Evolutionary conservation across 2,888 invertebrate genomes (phyloP).

Genomic region (Allygus modestus): DNA sequence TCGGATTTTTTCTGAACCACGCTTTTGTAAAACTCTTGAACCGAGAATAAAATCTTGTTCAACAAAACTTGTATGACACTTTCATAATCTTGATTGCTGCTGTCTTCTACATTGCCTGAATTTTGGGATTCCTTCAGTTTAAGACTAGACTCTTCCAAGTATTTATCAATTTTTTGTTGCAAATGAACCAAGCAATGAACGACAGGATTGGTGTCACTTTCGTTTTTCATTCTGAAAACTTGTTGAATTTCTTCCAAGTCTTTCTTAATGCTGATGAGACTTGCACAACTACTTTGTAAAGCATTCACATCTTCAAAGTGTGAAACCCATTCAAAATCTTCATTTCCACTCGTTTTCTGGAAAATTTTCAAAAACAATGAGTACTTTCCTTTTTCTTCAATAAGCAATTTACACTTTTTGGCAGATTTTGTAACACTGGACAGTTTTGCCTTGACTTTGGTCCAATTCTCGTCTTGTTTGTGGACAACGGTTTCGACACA

Average conservation of each 20-base stretch:
- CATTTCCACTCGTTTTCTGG: constrained; percentile 16
- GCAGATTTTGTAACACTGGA: constrained; percentile 69
- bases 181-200: constrained; percentile 73
- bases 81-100: constrained; percentile 68
- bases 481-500: constrained; percentile 66
- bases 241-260: constrained; percentile 73
- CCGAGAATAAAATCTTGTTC: constrained; percentile 77
- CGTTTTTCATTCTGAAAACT: constrained; percentile 71
- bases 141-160: background rate
- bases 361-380: constrained; percentile 50
- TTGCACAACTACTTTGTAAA: constrained; percentile 54
- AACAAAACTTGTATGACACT: constrained; percentile 75
- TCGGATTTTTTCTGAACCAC: constrained; percentile 72
- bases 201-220: constrained; percentile 72
- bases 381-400: constrained; percentile 66
- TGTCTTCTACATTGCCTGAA: background rate
- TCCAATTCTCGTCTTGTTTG: constrained; percentile 71
- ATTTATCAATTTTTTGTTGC: constrained; percentile 72
- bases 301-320: constrained; percentile 1
- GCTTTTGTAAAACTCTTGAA: constrained; percentile 80
- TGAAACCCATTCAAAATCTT: constrained; percentile 21
- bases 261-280: constrained; percentile 72
- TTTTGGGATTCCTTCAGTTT: background rate
- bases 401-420: constrained; percentile 67
- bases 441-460: constrained; percentile 69